A percentile compares a stretch with the other conserved stretches of the same genome.
phyloP scores from a whole-genome alignment of 1,140 invertebrate species.

The Neodiprion pinetum region DNA sequence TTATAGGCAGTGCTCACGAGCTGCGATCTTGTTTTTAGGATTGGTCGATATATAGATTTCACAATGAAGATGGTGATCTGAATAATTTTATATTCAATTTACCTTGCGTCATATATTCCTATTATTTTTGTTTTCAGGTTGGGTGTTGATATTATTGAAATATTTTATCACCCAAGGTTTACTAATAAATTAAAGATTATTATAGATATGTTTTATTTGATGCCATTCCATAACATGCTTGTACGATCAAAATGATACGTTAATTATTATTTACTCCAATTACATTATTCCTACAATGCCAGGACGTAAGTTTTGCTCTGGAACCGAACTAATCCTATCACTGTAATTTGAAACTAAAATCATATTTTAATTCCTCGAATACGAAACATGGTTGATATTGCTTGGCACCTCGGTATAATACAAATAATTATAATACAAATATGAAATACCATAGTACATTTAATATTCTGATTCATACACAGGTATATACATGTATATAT shows the following conservation, averaged over 20 bases:
- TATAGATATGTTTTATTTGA: conserved; percentile 2
- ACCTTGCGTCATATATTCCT: too few relatives aligned
- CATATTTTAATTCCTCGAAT: too few relatives aligned
- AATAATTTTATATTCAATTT: too few relatives aligned
- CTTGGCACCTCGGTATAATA: conserved; percentile 1
- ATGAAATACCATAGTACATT: conserved; percentile 42
- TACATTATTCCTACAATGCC: too few relatives aligned
- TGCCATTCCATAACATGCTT: background rate
- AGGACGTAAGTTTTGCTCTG: background rate
- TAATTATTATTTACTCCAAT: too few relatives aligned
- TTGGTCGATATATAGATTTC: too few relatives aligned
- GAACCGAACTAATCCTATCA: background rate
- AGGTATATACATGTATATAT: conserved; percentile 29
- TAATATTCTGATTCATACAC: conserved; percentile 43
- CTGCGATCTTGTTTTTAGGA: too few relatives aligned
- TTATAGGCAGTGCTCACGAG: too few relatives aligned
- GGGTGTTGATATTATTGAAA: background rate
- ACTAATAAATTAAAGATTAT: background rate
- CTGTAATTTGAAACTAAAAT: background rate
- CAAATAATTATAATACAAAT: conserved; percentile 8
- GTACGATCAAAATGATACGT: background rate
- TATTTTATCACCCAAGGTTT: background rate
- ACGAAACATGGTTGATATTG: conserved; percentile 1
- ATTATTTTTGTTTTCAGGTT: too few relatives aligned
- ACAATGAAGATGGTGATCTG: too few relatives aligned